These are phyloP conservation scores for Miichthys miiuy DNA, from an alignment of 2,797 vertebrate genomes.

Conservation along the genomic window DNA sequence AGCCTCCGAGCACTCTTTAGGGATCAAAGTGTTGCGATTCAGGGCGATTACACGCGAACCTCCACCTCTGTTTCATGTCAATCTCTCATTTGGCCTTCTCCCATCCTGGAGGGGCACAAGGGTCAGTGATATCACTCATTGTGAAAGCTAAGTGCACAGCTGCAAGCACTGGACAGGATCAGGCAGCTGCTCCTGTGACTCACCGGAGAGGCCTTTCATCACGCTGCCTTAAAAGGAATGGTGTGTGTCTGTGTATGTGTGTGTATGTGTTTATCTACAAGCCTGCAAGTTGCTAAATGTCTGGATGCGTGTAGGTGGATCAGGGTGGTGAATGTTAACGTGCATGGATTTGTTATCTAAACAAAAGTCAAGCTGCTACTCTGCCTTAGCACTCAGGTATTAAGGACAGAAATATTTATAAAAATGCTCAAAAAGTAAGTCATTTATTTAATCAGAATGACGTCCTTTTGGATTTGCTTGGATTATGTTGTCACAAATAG, in stretches of 20 bases:
- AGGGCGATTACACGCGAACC: conserved; percentile 26
- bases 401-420: background rate
- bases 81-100: conserved; percentile 52
- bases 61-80: conserved; percentile 50
- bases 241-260: conserved; percentile 38
- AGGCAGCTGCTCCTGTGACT: conserved; percentile 81
- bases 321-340: conserved; percentile 12
- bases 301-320: conserved; percentile 31
- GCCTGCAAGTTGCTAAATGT: conserved; percentile 28
- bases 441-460: background rate
- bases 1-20: conserved; percentile 34
- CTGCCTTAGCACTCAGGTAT: background rate
- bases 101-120: conserved; percentile 13
- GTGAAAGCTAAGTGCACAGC: conserved; percentile 74
- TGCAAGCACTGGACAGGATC: conserved; percentile 66
- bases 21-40: conserved; percentile 54
- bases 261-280: conserved; percentile 40
- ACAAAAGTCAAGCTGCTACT: conserved; percentile 1
- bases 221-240: conserved; percentile 72
- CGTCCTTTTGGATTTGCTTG: background rate
- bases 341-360: conserved; percentile 1
- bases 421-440: background rate
- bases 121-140: conserved; percentile 70
- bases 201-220: conserved; percentile 74
- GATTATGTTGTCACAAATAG: background rate